Conservation (phyloP, 1,140 invertebrate genomes). For the Kradibia gibbosae region DNA sequence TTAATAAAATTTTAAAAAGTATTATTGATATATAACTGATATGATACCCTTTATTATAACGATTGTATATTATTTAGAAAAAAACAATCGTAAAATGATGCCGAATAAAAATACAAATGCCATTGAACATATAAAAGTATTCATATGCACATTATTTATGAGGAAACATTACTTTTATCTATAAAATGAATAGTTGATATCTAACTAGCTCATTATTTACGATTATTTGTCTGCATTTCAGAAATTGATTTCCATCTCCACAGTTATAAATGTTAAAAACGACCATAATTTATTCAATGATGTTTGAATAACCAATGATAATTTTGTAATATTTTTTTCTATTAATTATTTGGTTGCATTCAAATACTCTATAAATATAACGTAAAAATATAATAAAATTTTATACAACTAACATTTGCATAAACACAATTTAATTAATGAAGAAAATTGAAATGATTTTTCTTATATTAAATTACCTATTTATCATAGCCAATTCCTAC, state of each 20-base stretch:
- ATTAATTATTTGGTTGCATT: not conserved
- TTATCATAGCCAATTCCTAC: not conserved
- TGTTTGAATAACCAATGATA: not conserved
- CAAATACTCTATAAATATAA: not conserved
- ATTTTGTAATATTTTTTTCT: not conserved
- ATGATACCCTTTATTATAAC: too few relatives aligned
- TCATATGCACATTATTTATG: not conserved
- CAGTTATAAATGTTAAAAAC: not conserved
- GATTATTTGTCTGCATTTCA: not conserved
- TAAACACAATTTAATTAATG: not conserved
- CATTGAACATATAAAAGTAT: not conserved
- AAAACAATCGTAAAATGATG: too few relatives aligned
- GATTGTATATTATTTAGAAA: too few relatives aligned
- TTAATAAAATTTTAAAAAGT: too few relatives aligned
- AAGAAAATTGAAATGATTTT: too few relatives aligned
- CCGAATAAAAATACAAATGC: not conserved
- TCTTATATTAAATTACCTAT: not conserved
- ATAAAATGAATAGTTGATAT: not conserved
- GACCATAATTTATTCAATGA: not conserved
- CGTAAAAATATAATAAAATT: not conserved
- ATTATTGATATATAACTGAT: too few relatives aligned
- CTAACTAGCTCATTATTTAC: slow-evolving; percentile 4
- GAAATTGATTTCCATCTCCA: slow-evolving; percentile 14
- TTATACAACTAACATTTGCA: not conserved
- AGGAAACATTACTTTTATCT: not conserved